Evolutionary conservation across 2,888 invertebrate genomes (phyloP).

Genomic region (Nomada goodeniana): DNA sequence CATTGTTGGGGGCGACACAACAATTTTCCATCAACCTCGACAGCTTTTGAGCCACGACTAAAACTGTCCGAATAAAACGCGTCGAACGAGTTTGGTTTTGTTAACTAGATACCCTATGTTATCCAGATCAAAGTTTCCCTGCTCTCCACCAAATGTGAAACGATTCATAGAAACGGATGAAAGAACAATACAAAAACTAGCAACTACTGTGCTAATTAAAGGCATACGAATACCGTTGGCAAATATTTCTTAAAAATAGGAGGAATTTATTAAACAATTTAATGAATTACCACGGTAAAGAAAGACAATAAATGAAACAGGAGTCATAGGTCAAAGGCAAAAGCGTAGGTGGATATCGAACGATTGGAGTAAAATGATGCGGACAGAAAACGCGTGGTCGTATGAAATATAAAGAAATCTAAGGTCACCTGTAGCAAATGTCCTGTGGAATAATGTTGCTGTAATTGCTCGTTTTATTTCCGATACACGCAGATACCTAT

Average conservation of each 20-base stretch:
- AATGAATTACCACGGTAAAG: neutral
- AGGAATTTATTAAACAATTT: neutral
- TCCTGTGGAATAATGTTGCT: slow-evolving; percentile 35
- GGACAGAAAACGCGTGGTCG: slow-evolving; percentile 19
- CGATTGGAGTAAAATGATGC: slow-evolving; percentile 27
- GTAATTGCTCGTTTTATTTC: slow-evolving; percentile 6
- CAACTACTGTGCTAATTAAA: no score
- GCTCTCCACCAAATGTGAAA: no score
- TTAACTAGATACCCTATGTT: no score
- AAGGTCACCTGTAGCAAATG: slow-evolving; percentile 33
- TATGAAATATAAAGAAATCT: slow-evolving; percentile 18
- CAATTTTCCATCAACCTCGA: no score
- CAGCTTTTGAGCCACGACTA: no score
- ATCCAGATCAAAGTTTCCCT: no score
- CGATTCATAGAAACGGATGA: no score
- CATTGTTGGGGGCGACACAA: no score
- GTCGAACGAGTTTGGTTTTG: no score
- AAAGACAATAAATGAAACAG: neutral
- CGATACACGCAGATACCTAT: neutral
- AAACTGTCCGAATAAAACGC: no score
- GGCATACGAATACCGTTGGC: no score
- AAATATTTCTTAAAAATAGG: neutral
- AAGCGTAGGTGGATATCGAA: slow-evolving; percentile 8
- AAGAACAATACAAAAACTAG: no score
- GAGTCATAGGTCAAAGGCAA: neutral